Evolutionary conservation across 53 echinoderm and acorn worm species (phyloP).

Genomic region (Crossaster papposus): DNA sequence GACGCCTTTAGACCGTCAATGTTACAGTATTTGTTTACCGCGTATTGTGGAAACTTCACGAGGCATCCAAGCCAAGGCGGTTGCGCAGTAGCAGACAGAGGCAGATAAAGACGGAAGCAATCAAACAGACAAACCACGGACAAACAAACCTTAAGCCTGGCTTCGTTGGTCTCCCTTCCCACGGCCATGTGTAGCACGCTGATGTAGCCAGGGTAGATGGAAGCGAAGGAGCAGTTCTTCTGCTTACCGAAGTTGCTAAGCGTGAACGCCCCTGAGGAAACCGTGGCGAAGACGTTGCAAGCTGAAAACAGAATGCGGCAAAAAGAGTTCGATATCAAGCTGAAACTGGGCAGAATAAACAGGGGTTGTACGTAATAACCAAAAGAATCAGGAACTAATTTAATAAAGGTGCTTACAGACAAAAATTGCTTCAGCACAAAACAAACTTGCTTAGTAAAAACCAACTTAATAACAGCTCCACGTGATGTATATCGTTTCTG

Average conservation of each 20-base stretch:
- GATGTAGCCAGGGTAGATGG: slow-evolving; percentile 78
- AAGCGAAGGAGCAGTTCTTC: slow-evolving; percentile 84
- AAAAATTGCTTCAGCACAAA: too few relatives aligned
- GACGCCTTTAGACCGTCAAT: too few relatives aligned
- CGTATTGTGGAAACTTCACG: too few relatives aligned
- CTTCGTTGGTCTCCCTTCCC: slow-evolving; percentile 67
- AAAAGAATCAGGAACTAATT: too few relatives aligned
- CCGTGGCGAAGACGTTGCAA: slow-evolving; percentile 80
- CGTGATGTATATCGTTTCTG: too few relatives aligned
- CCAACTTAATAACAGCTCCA: too few relatives aligned
- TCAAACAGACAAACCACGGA: background rate
- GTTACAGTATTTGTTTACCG: too few relatives aligned
- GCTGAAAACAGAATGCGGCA: slow-evolving; percentile 43
- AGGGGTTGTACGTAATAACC: background rate
- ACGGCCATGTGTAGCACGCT: slow-evolving; percentile 80
- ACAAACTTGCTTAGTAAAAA: too few relatives aligned
- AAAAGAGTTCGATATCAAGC: background rate
- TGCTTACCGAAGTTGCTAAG: slow-evolving; percentile 76
- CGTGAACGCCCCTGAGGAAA: slow-evolving; percentile 75
- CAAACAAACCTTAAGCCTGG: slow-evolving; percentile 73
- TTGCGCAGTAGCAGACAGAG: too few relatives aligned
- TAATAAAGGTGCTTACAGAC: too few relatives aligned
- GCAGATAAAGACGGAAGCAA: background rate
- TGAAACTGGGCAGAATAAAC: background rate
- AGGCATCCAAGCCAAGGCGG: too few relatives aligned